Base-by-base conservation (phyloP, 1,140 invertebrate genomes). In the Papilio dardanus region DNA sequence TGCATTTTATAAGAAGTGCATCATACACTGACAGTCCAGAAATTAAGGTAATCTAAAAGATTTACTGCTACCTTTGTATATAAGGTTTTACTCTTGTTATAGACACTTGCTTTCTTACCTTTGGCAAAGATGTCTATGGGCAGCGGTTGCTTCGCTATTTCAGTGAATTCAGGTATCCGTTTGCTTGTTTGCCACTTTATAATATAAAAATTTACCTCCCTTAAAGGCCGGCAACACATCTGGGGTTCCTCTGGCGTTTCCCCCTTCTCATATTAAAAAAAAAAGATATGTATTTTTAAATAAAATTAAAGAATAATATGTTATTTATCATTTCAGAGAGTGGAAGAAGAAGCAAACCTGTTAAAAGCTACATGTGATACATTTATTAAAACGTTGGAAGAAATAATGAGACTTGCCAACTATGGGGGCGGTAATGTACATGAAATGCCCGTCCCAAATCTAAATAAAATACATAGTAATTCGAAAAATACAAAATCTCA, bases 311-410 rank as follows among this genome's bases (percentile, higher is more conserved):
- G 40, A 24, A 33, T 67, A 67, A 50, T 33, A 31, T 14, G 19
- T 65, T 65, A 14, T 24, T 58, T 28, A 67, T 66, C 14, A 71
- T 82, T 94, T 74, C 91, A 97, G 96, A 96, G 96, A 94, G 92
- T 97, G 77, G 95, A 96, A 89, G 96, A 97, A 91, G 96, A 96
- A n/a, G 96, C 96, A 28, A 95, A 94, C 82, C 93, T 97, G 76
- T 88, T 97, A 50, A 95, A 95, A 76, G 96, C 96, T 31, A 97
- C 97, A 33, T 97, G 97, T 95, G 97, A 97, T 93, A 97, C 96
- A 28, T 97, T 97, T 88, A 97, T 97, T 77, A 95, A 95, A 80
- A 97, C 96, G 8, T 93, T 97, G 78, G 97, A 97, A 91, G 96
- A 97, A 76, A 97, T 96, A 83, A 96, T 97, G 95, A 95, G 95